Evolutionary conservation across 2,113 vertebrate genomes (phyloP).

Genomic region (Eolophus roseicapilla): DNA sequence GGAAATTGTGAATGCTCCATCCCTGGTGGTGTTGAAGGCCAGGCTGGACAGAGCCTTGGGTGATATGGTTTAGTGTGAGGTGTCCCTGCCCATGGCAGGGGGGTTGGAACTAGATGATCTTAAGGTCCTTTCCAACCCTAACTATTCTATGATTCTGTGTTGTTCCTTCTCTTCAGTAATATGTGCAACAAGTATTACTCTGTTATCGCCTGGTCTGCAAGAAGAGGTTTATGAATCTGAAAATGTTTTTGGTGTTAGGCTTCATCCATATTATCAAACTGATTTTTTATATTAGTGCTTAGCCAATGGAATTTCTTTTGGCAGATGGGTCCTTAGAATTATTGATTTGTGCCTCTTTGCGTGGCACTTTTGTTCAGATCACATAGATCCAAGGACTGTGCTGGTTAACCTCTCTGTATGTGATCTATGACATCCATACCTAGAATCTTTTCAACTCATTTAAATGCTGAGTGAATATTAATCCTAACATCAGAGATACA

Average conservation of each 20-base stretch:
- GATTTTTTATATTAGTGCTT: not conserved
- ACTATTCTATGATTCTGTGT: no score
- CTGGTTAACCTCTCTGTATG: not conserved
- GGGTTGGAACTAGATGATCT: no score
- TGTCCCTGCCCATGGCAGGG: no score
- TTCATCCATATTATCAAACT: not conserved
- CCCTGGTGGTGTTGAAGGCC: no score
- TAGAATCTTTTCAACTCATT: not conserved
- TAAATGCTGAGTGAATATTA: not conserved
- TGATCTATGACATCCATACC: not conserved
- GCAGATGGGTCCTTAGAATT: not conserved
- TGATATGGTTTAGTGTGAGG: no score
- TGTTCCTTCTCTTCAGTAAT: not conserved
- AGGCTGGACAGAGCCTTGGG: no score
- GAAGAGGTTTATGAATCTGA: not conserved
- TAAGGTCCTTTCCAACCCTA: no score
- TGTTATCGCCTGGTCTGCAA: not conserved
- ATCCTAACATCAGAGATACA: slow-evolving; percentile 25
- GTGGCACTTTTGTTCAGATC: not conserved
- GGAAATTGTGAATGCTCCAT: no score
- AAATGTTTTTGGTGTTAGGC: not conserved
- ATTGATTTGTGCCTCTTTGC: not conserved
- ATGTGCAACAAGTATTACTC: not conserved
- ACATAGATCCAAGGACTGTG: not conserved
- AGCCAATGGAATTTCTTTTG: not conserved